A percentile compares a stretch with the other conserved stretches of the same genome.
Conservation (phyloP, 2,888 invertebrate genomes). For the Xestia c-nigrum region DNA sequence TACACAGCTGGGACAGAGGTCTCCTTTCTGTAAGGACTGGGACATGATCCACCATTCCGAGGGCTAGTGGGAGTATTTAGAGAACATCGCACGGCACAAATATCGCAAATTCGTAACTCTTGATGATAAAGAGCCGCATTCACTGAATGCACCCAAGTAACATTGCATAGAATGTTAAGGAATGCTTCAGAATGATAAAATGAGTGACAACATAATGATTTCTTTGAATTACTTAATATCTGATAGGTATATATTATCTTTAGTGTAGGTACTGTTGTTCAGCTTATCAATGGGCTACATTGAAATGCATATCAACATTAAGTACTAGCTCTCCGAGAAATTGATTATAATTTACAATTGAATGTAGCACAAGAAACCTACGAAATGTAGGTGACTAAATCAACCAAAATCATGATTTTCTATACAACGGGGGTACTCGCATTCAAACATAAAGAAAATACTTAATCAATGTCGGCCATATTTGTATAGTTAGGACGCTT, state of each 20-base stretch:
- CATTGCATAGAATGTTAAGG: neutral
- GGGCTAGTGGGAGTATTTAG: neutral
- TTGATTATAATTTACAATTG: slow-evolving; percentile 1
- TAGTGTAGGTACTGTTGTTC: slow-evolving; percentile 23
- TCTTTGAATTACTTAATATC: slow-evolving; percentile 51
- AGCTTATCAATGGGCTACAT: slow-evolving; percentile 39
- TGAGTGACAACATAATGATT: slow-evolving; percentile 43
- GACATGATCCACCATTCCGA: neutral
- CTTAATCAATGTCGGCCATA: too few relatives aligned
- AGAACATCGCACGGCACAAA: neutral
- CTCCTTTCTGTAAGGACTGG: neutral
- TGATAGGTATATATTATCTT: slow-evolving; percentile 57
- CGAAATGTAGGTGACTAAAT: neutral
- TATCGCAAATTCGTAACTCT: neutral
- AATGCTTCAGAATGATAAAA: slow-evolving; percentile 16
- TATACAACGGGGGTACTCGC: too few relatives aligned
- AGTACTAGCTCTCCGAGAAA: slow-evolving; percentile 24
- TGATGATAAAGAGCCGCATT: too few relatives aligned
- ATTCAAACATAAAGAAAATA: too few relatives aligned
- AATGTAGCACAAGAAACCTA: slow-evolving; percentile 7
- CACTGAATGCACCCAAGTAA: neutral
- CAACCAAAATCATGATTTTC: neutral
- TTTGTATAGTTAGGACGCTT: too few relatives aligned
- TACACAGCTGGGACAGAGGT: neutral
- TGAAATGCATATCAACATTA: slow-evolving; percentile 36